phyloP scores from a whole-genome alignment of 2,888 invertebrate species.

The Chymomyza amoena region DNA sequence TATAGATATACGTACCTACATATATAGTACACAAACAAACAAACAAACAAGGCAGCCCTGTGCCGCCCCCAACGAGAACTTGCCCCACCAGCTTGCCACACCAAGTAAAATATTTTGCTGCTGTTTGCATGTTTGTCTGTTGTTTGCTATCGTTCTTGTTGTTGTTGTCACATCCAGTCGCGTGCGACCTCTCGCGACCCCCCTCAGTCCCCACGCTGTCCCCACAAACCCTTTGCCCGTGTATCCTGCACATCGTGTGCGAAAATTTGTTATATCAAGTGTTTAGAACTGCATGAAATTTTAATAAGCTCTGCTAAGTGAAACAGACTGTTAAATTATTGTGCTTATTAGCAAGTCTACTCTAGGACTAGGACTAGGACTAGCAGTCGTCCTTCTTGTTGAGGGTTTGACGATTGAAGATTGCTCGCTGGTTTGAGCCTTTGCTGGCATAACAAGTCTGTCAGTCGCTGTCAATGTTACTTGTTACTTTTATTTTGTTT shows the following conservation, averaged over 20 bases:
- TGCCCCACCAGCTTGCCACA: background rate
- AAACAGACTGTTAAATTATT: conserved; percentile 52
- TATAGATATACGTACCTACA: background rate
- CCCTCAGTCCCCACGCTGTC: background rate
- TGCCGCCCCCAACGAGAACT: conserved; percentile 11
- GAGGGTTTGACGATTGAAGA: conserved; percentile 1
- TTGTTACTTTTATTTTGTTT: conserved; percentile 11
- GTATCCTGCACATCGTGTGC: conserved; percentile 3
- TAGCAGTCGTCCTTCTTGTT: conserved; percentile 12
- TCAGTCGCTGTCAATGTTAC: background rate
- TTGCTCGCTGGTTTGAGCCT: background rate
- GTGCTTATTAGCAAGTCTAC: conserved; percentile 12
- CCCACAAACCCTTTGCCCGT: background rate
- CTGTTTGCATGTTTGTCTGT: conserved; percentile 37
- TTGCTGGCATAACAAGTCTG: background rate
- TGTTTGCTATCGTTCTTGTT: conserved; percentile 11
- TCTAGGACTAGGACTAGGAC: background rate
- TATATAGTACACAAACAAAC: too few relatives aligned
- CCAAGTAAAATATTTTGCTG: background rate
- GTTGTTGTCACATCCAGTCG: conserved; percentile 16
- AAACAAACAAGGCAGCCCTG: background rate
- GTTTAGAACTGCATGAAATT: conserved; percentile 63
- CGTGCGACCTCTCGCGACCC: background rate
- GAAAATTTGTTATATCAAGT: conserved; percentile 39
- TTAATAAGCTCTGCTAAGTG: conserved; percentile 55